phyloP scores from a whole-genome alignment of 2,797 vertebrate species.

The Falco columbarius region DNA sequence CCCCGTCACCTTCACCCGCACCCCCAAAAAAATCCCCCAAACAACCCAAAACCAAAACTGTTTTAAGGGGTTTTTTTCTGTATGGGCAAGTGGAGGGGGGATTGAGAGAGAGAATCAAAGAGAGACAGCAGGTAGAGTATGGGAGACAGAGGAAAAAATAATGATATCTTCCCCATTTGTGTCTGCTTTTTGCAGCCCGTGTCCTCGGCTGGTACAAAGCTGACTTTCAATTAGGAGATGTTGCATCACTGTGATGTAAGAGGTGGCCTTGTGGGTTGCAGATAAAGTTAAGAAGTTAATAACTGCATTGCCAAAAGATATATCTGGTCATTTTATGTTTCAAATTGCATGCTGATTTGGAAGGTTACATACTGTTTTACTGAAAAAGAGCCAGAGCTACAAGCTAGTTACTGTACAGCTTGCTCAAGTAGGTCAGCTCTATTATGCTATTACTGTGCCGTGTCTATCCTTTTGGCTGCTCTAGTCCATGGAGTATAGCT shows the following conservation, averaged over 20 bases:
- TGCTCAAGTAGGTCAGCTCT: constrained; percentile 20
- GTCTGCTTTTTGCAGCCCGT: not conserved
- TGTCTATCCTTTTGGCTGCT: not conserved
- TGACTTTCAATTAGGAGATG: not conserved
- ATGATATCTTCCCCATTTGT: not conserved
- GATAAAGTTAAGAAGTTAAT: constrained; percentile 12
- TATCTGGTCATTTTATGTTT: not conserved
- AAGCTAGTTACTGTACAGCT: not conserved
- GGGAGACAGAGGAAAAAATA: not conserved
- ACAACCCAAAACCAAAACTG: not conserved
- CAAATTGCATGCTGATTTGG: not conserved
- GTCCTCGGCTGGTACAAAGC: not conserved
- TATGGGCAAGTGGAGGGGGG: not conserved
- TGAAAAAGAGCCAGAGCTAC: constrained; percentile 6
- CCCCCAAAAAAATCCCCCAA: too few species aligned
- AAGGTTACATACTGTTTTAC: not conserved
- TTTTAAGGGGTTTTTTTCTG: not conserved
- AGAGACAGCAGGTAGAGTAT: not conserved
- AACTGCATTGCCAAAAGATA: not conserved
- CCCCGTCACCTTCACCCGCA: too few species aligned
- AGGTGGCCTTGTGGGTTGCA: not conserved
- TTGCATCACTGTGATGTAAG: constrained; percentile 28
- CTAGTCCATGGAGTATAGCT: not conserved
- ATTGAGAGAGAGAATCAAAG: not conserved
- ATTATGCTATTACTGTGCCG: not conserved